A percentile compares a stretch with the other conserved stretches of the same genome.
phyloP scores from a whole-genome alignment of 2,113 vertebrate species.

The Equus przewalskii region DNA sequence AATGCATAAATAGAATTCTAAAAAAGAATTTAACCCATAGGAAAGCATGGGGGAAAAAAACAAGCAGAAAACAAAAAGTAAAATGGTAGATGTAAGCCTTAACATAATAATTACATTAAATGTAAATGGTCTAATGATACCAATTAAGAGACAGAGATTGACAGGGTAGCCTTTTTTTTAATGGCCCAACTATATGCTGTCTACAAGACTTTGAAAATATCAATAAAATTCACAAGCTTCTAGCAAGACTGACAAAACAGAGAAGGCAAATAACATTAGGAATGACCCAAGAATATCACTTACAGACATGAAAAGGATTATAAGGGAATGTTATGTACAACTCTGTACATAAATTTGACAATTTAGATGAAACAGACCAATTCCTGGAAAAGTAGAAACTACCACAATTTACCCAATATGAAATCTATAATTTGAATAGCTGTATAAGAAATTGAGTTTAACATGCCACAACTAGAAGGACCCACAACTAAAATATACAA shows the following conservation, averaged over 20 bases:
- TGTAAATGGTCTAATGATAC: neutral
- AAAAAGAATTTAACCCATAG: neutral
- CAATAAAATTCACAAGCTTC: neutral
- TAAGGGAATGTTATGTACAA: neutral
- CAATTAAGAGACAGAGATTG: neutral
- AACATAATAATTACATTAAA: neutral
- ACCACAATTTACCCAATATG: neutral
- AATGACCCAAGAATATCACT: neutral
- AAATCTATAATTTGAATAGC: neutral
- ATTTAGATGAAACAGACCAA: neutral
- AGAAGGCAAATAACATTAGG: neutral
- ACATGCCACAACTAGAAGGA: too few relatives aligned
- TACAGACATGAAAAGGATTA: neutral
- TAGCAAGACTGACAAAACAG: neutral
- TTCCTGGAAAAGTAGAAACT: neutral
- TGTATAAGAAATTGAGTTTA: neutral
- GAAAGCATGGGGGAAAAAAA: neutral
- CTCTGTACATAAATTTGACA: neutral
- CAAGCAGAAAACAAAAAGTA: neutral
- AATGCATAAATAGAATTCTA: neutral
- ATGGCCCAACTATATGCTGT: neutral
- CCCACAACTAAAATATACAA: too few relatives aligned
- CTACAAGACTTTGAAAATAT: neutral
- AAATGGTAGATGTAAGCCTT: neutral
- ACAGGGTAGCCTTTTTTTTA: neutral